Evolutionary conservation across 2,113 vertebrate species (phyloP).

Genomic region (Mungos mungo): DNA sequence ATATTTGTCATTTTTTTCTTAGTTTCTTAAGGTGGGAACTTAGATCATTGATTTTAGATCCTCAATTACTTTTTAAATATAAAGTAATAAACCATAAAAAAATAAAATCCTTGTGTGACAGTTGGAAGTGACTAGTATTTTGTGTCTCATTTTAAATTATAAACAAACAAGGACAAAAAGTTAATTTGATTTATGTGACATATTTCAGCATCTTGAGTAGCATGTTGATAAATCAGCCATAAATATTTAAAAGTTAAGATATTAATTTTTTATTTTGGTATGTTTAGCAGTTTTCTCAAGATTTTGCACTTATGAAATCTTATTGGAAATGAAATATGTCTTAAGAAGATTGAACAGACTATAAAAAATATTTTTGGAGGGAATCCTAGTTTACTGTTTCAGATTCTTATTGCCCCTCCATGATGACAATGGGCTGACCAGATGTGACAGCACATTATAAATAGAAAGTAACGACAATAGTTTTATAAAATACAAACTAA

Average conservation of each 20-base stretch:
- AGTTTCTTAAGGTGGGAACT: neutral
- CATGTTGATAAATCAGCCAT: neutral
- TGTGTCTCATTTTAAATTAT: neutral
- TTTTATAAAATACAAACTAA: constrained; percentile 12
- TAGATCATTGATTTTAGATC: neutral
- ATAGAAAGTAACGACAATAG: neutral
- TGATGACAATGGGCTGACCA: neutral
- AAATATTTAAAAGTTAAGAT: neutral
- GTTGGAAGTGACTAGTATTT: neutral
- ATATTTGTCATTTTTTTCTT: neutral
- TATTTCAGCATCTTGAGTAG: neutral
- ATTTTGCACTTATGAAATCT: neutral
- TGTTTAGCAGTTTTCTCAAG: neutral
- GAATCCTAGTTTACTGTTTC: neutral
- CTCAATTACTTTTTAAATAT: neutral
- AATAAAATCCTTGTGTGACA: neutral
- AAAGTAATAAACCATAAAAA: neutral
- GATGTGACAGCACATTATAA: neutral
- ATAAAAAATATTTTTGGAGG: neutral
- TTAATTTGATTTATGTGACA: neutral
- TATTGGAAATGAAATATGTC: neutral
- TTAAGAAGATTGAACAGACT: neutral
- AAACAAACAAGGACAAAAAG: neutral
- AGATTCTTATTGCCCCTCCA: neutral
- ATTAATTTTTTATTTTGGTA: neutral